These are phyloP conservation scores for Deilephila porcellus DNA, from an alignment of 2,888 invertebrate species.

Conservation along the genomic window DNA sequence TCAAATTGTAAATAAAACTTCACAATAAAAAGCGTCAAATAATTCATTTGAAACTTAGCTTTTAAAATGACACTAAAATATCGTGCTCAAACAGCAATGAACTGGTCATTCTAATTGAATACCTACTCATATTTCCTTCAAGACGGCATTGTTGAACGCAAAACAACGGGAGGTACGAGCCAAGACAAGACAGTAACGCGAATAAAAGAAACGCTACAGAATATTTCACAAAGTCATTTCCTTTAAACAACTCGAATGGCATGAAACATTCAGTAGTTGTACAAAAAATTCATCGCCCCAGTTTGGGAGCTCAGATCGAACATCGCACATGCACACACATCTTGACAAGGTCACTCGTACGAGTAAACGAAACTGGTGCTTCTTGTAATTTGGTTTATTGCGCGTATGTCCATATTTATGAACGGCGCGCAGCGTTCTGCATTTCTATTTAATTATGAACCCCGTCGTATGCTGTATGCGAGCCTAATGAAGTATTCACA, in stretches of 20 bases:
- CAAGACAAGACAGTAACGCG: neutral
- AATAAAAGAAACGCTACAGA: conserved; percentile 26
- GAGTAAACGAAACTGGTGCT: conserved; percentile 13
- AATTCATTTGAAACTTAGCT: neutral
- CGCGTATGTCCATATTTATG: conserved; percentile 17
- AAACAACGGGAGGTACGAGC: conserved; percentile 29
- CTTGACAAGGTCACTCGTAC: conserved; percentile 42
- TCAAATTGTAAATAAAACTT: neutral
- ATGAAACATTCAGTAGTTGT: conserved; percentile 55
- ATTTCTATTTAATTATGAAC: neutral
- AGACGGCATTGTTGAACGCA: neutral
- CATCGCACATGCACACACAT: conserved; percentile 45
- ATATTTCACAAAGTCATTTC: conserved; percentile 42
- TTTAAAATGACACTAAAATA: neutral
- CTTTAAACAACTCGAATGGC: conserved; percentile 50
- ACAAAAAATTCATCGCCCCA: conserved; percentile 55
- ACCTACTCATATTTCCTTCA: neutral
- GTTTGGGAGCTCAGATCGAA: conserved; percentile 51
- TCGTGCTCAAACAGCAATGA: neutral
- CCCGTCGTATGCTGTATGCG: neutral
- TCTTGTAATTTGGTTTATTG: conserved; percentile 17
- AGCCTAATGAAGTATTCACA: no score
- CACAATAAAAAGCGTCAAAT: neutral
- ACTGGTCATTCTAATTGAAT: neutral
- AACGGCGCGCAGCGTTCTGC: neutral